Conservation (phyloP, 2,113 vertebrate species). For the Ophthalmolycus amberensis region DNA sequence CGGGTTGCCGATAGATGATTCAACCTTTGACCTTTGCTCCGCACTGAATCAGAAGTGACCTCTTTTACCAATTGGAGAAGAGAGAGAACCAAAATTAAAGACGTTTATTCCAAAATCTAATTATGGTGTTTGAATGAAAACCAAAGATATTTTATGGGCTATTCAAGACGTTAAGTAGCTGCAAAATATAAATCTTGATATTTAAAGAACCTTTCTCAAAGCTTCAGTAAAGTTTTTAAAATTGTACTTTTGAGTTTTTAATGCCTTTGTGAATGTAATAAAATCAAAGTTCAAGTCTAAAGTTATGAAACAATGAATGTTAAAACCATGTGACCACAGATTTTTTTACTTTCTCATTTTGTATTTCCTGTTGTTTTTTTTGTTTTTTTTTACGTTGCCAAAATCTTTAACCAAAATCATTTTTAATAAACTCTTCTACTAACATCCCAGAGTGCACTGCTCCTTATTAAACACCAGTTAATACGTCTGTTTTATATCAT, state of each 20-base stretch:
- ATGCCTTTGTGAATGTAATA: constrained; percentile 20
- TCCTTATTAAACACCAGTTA: background rate
- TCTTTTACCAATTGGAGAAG: background rate
- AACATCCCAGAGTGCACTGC: background rate
- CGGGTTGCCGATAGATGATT: no score
- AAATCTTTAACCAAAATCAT: background rate
- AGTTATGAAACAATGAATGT: constrained; percentile 3
- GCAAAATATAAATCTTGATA: background rate
- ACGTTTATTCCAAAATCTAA: background rate
- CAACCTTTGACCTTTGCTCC: background rate
- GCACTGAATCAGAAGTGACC: background rate
- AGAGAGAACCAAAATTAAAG: background rate
- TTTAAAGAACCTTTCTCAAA: background rate
- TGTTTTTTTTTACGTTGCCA: background rate
- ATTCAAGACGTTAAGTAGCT: background rate
- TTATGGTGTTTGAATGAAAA: background rate
- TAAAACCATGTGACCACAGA: constrained; percentile 13
- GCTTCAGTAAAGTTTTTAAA: background rate
- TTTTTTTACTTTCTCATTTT: background rate
- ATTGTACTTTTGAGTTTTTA: background rate
- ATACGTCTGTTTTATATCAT: no score
- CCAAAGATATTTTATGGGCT: background rate
- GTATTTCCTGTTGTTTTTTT: background rate
- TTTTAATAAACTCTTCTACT: constrained; percentile 28
- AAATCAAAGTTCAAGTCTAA: background rate